Conservation (phyloP, 2,113 vertebrate genomes). For the Nycticorax nycticorax region DNA sequence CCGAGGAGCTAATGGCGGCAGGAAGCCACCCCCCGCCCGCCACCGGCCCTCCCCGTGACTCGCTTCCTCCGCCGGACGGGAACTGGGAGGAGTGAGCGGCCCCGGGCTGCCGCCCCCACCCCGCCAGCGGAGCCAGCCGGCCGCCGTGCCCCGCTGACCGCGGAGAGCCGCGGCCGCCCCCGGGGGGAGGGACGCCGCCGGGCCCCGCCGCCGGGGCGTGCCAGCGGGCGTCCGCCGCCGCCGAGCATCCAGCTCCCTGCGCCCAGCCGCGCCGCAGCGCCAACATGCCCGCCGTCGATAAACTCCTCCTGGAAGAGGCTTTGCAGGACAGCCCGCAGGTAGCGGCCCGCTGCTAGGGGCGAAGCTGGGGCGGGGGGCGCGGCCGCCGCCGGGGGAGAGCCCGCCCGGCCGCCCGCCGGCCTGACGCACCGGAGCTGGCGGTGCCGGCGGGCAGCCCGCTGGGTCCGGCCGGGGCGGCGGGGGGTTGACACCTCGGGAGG, state of each 20-base stretch:
- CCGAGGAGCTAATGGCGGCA: background rate
- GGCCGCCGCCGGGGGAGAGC: background rate
- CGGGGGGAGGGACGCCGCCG: background rate
- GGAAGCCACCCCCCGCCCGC: background rate
- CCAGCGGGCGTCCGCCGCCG: background rate
- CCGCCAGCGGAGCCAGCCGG: background rate
- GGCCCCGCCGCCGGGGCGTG: constrained; percentile 5
- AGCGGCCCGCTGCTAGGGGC: constrained; percentile 1
- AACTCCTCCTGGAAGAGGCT: constrained; percentile 92
- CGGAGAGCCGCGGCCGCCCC: background rate
- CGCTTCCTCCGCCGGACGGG: constrained; percentile 6
- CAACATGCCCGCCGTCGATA: constrained; percentile 95
- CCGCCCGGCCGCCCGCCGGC: background rate
- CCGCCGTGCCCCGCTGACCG: background rate
- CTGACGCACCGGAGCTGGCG: background rate
- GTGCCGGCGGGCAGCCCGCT: background rate
- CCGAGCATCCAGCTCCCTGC: background rate
- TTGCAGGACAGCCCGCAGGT: constrained; percentile 98
- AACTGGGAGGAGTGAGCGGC: constrained; percentile 11
- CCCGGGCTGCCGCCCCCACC: background rate
- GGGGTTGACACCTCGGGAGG: background rate
- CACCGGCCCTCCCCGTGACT: background rate
- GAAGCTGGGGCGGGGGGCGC: background rate
- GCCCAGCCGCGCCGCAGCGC: background rate
- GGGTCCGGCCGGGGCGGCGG: background rate